phyloP scores from a whole-genome alignment of 2,113 vertebrate species.

The Ariopsis seemanni region DNA sequence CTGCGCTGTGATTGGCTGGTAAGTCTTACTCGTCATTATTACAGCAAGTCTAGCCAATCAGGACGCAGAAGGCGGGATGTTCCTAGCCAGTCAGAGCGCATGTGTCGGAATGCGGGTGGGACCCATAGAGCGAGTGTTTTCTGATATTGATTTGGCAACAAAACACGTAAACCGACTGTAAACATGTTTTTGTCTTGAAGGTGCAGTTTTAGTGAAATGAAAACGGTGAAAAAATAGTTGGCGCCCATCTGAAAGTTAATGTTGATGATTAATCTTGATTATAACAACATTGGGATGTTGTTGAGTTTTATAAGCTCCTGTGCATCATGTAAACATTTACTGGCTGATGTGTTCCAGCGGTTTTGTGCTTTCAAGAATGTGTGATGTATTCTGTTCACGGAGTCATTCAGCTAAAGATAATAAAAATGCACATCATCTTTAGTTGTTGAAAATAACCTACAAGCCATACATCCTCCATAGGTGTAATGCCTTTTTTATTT shows the following conservation, averaged over 20 bases:
- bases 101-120: slow-evolving; percentile 25
- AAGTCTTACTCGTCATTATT: neutral
- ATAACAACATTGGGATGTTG: neutral
- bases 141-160: neutral
- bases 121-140: neutral
- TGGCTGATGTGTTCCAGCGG: neutral
- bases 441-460: neutral
- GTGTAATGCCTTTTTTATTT: neutral
- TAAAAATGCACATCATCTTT: neutral
- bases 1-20: neutral
- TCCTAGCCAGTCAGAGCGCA: neutral
- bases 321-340: neutral
- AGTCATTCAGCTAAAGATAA: neutral
- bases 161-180: neutral
- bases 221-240: neutral
- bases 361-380: neutral
- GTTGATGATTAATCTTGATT: neutral
- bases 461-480: neutral
- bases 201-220: neutral
- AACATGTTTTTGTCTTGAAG: neutral
- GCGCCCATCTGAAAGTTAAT: neutral
- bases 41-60: neutral
- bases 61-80: neutral
- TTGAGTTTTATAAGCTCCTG: neutral
- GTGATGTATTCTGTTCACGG: neutral